Conservation (phyloP, 2,113 vertebrate species). For the Stigmatopora nigra region DNA sequence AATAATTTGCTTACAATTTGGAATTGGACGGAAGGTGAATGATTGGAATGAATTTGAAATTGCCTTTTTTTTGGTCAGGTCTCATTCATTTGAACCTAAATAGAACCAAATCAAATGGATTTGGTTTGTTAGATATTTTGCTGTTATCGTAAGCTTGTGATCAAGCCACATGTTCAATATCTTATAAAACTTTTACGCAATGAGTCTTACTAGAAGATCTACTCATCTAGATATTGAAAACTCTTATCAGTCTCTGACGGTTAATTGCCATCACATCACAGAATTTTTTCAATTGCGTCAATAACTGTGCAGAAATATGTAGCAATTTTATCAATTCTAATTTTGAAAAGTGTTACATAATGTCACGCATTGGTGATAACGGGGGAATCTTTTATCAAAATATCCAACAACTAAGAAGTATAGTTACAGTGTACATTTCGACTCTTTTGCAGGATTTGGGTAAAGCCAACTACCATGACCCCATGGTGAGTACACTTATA, state of each 20-base stretch:
- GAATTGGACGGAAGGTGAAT: too few relatives aligned
- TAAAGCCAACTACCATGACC: conserved; percentile 69
- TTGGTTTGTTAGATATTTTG: not conserved
- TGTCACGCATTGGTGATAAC: too few relatives aligned
- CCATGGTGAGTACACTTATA: conserved; percentile 68
- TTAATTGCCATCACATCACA: too few relatives aligned
- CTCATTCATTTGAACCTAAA: not conserved
- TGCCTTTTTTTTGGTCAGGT: not conserved
- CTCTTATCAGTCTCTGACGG: too few relatives aligned
- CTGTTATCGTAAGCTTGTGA: too few relatives aligned
- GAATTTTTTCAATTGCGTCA: too few relatives aligned
- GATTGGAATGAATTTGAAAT: not conserved
- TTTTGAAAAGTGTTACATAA: not conserved
- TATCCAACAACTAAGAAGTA: not conserved
- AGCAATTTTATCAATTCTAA: too few relatives aligned
- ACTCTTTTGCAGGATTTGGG: conserved; percentile 73
- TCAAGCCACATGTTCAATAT: too few relatives aligned
- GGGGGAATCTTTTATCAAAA: not conserved
- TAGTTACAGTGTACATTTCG: not conserved
- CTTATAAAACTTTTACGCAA: too few relatives aligned
- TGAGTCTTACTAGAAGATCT: too few relatives aligned
- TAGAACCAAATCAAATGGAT: not conserved
- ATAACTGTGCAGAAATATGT: too few relatives aligned
- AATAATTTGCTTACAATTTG: not conserved
- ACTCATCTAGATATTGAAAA: too few relatives aligned